Evolutionary conservation across 2,888 invertebrate species (phyloP).

Genomic region (Andrena marginata): DNA sequence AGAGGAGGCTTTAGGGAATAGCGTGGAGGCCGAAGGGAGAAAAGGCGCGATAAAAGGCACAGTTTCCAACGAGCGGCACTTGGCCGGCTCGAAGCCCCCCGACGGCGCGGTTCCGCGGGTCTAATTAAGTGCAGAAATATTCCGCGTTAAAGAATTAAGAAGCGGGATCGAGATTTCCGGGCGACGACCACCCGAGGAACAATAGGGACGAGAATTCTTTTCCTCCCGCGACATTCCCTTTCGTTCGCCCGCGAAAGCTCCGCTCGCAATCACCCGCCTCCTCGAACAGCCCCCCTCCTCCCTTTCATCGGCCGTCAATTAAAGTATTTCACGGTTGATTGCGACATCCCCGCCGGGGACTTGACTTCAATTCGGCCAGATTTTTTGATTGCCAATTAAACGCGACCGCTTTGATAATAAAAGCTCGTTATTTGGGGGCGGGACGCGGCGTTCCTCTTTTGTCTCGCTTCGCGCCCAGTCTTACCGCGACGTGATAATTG

Average conservation of each 20-base stretch:
- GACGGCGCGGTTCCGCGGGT: constrained; percentile 28
- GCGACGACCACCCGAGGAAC: not conserved
- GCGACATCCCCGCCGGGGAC: constrained; percentile 7
- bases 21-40: constrained; percentile 14
- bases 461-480: not conserved
- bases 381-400: constrained; percentile 38
- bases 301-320: constrained; percentile 26
- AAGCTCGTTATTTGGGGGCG: not conserved
- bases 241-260: too few relatives aligned
- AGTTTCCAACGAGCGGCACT: constrained; percentile 74
- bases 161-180: constrained; percentile 22
- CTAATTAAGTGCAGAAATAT: constrained; percentile 73
- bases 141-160: constrained; percentile 65
- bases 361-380: constrained; percentile 17
- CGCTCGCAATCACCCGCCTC: constrained; percentile 14
- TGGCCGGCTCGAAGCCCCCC: constrained; percentile 58
- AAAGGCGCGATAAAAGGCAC: constrained; percentile 66
- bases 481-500: not conserved
- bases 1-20: not conserved
- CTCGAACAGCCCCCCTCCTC: not conserved
- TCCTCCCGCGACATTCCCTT: not conserved
- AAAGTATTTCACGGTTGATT: constrained; percentile 32
- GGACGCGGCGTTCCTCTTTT: not conserved
- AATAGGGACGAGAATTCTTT: constrained; percentile 6
- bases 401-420: constrained; percentile 4